These are phyloP conservation scores for Lamprologus sp. DNA, from an alignment of 2,113 vertebrate species.

Conservation along the genomic window DNA sequence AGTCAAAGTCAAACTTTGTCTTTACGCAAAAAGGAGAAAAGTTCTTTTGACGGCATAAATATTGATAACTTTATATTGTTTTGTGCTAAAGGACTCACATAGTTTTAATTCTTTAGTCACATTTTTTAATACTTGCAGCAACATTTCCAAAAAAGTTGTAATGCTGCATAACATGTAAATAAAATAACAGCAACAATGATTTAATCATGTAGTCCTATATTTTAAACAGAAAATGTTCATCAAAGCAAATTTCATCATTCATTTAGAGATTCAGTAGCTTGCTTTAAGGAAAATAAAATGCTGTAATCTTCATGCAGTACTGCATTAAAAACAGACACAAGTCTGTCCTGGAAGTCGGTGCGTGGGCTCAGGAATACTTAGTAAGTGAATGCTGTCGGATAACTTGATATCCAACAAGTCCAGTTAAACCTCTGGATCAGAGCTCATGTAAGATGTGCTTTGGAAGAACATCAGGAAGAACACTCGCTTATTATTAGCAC, in stretches of 20 bases:
- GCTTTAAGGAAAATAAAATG: not conserved
- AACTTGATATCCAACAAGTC: not conserved
- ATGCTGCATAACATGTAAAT: not conserved
- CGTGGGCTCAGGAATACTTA: not conserved
- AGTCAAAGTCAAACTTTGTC: not conserved
- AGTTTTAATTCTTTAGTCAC: not conserved
- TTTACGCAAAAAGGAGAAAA: fast-evolving
- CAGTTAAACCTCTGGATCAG: not conserved
- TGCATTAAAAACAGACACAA: not conserved
- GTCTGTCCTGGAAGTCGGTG: not conserved
- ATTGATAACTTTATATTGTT: not conserved
- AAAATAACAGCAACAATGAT: not conserved
- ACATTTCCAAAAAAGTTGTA: not conserved
- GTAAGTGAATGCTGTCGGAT: fast-evolving
- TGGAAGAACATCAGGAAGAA: not conserved
- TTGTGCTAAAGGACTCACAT: not conserved
- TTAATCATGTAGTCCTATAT: fast-evolving
- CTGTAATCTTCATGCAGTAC: not conserved
- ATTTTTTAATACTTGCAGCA: not conserved
- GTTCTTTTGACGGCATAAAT: not conserved
- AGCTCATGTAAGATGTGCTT: not conserved
- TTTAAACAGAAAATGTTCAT: not conserved
- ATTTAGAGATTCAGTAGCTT: not conserved
- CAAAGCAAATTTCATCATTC: not conserved
- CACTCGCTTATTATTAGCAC: not conserved